phyloP scores from a whole-genome alignment of 2,797 vertebrate species.

The Enteromius anoplus region DNA sequence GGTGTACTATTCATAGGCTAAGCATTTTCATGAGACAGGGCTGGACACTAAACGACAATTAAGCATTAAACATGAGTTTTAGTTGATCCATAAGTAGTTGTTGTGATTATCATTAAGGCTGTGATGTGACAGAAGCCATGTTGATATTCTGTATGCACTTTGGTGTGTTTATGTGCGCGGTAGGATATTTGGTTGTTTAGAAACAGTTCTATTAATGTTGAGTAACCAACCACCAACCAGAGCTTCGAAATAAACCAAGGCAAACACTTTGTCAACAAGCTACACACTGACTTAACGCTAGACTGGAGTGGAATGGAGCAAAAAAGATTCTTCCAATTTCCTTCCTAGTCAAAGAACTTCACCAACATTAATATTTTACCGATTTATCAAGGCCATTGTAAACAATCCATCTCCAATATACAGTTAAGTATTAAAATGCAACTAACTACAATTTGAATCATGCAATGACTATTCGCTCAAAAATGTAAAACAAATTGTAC shows the following conservation, averaged over 20 bases:
- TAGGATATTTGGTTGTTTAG: background rate
- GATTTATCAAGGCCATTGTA: background rate
- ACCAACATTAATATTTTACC: too few relatives aligned
- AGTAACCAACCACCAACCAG: background rate
- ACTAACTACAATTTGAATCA: background rate
- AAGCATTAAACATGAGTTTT: background rate
- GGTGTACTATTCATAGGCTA: too few relatives aligned
- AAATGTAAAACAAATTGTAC: too few relatives aligned
- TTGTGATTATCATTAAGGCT: background rate
- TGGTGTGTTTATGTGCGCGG: too few relatives aligned
- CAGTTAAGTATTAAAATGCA: background rate
- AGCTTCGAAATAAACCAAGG: background rate
- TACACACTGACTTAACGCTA: background rate
- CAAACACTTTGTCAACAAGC: background rate
- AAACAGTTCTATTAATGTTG: background rate
- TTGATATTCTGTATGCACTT: background rate
- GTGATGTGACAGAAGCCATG: background rate
- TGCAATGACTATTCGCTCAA: background rate
- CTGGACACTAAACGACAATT: background rate
- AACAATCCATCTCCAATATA: background rate
- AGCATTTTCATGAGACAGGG: too few relatives aligned
- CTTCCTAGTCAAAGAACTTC: background rate
- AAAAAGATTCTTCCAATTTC: too few relatives aligned
- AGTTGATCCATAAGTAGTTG: background rate
- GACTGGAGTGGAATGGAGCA: too few relatives aligned